Evolutionary conservation across 2,888 invertebrate species (phyloP), one percentile per base, ranked within the genome.

Genomic region (Cactoblastis cactorum): DNA sequence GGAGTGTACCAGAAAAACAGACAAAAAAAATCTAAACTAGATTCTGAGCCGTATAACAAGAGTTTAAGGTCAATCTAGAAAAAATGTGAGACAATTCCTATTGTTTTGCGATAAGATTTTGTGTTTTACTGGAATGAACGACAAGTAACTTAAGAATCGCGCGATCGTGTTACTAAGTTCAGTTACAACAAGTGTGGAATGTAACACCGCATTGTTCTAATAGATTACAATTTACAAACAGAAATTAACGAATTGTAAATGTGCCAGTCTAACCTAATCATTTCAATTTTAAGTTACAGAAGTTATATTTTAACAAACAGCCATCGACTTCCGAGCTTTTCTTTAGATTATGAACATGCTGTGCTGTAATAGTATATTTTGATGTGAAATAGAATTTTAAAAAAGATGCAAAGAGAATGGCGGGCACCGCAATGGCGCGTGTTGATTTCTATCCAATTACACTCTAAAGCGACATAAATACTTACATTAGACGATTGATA

Each of bases 351-450:
- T 24, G 3, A 24, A 24, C n/a, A n/a, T n/a, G n/a, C n/a, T 24
- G 8, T 24, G 24, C 17, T 8, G 3, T 15, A 37, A 37, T 17
- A 17, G 17, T 37, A 9, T 9, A 22, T 19, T 3, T 9, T 28
- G n/a, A 4, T 45, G 28, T 22, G 50, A 43, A 35, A 59, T 50
- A 57, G 54, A 50, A 60, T 62, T 55, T 55, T n/a, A 51, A 61
- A 62, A 67, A 71, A 70, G 70, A 69, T 66, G 69, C 67, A 63
- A 60, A 71, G 71, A 67, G 73, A 74, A 83, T 86, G 84, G 86
- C 85, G 83, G 85, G 85, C 83, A 76, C 75, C 74, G 69, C 71
- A 77, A 83, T 83, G 83, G 85, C 81, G 83, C 77, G 79, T 54
- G 17, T 9, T 19, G 49, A 14, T 34, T 62, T 55, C 60, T 52